Base-by-base conservation (phyloP, 37 sponge, comb jelly and placozoan species). In the Geodia barretti region DNA sequence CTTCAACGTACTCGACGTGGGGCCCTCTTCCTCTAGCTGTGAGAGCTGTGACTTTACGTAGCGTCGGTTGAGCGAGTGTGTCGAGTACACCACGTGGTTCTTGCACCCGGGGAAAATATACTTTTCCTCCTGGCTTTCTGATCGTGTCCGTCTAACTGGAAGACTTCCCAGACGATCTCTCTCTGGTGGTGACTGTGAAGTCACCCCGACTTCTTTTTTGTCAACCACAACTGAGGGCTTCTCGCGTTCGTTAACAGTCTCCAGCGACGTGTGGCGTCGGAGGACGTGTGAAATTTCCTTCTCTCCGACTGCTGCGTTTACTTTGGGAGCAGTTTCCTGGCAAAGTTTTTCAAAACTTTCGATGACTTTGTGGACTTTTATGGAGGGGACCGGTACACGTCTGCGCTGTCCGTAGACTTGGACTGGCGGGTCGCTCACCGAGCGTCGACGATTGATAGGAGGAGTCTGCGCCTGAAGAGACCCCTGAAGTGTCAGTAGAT, bases 21-120 rank as follows among this genome's bases (percentile, higher is more conserved):
- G 25, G 35, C 71, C 25, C 19, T 70, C 71, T 35, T 70, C 71
- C 35, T 35, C 71, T n/a, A n/a, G n/a, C n/a, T n/a, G n/a, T 25
- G 71, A 35, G 34, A 34, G 4, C 35, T 34, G 71, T 5, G 71
- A 34, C 35, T 34, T 1, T 26, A 14, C 14, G 11, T 17, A 14
- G 54, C 54, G 54, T 17, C 54, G 54, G 54, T 14, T 14, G 14
- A 47, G 54, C 14, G 54, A 47, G 14, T 47, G 54, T 47, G 54
- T 47, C 54, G 54, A 47, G 54, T 47, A 47, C 11, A 47, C 7
- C 7, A 14, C 54, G n/a, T n/a, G n/a, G n/a, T n/a, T n/a, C n/a
- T n/a, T n/a, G n/a, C n/a, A n/a, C n/a, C n/a, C n/a, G n/a, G n/a
- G n/a, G n/a, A n/a, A n/a, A n/a, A n/a, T n/a, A n/a, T n/a, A n/a